phyloP scores from a whole-genome alignment of 2,113 vertebrate species.

The Hydrochoerus hydrochaeris region DNA sequence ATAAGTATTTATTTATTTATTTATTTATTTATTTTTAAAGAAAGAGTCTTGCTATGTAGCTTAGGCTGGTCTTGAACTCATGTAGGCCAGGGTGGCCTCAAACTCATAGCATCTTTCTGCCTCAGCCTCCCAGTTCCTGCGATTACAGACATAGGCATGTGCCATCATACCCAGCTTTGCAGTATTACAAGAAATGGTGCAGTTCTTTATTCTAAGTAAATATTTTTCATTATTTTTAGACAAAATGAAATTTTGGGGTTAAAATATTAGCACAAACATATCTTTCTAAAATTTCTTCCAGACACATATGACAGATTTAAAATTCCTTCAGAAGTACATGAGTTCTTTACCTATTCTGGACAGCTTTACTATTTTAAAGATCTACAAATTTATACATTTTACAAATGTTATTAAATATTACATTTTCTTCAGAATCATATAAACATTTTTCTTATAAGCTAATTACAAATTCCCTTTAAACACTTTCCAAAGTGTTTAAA shows the following conservation, averaged over 20 bases:
- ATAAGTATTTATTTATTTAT: not conserved
- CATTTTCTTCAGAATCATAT: not conserved
- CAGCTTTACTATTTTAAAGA: not conserved
- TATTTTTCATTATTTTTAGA: not conserved
- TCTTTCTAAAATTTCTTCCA: not conserved
- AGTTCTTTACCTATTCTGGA: not conserved
- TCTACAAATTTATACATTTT: not conserved
- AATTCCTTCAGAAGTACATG: not conserved
- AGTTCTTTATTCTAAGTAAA: constrained; percentile 44
- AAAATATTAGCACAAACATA: not conserved
- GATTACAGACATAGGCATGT: not conserved
- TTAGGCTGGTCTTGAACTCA: not conserved
- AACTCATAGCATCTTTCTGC: not conserved
- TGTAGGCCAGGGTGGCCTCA: not conserved
- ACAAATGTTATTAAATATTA: not conserved
- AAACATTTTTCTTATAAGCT: constrained; percentile 28
- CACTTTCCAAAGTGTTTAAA: not conserved
- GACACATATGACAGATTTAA: not conserved
- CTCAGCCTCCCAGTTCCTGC: not conserved
- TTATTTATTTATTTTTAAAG: not conserved
- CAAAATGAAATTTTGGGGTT: not conserved
- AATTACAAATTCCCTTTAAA: not conserved
- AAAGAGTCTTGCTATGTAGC: not conserved
- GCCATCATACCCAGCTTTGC: not conserved
- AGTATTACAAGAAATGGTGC: not conserved